These are phyloP conservation scores for Micronycteris hirsuta DNA, from an alignment of 2,113 vertebrate genomes.

Conservation along the genomic window DNA sequence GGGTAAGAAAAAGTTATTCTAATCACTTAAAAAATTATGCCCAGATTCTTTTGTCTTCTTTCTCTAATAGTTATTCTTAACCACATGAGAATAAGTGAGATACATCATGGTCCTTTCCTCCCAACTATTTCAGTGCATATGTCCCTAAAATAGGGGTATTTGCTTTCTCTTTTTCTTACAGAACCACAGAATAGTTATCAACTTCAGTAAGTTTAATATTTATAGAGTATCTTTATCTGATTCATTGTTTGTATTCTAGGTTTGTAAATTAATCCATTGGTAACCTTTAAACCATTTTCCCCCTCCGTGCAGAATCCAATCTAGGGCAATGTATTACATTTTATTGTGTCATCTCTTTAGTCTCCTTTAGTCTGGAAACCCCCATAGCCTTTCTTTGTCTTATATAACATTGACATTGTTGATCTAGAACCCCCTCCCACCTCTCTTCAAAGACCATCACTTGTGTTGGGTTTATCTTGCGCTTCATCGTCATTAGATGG, in stretches of 20 bases:
- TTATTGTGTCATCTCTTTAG: neutral
- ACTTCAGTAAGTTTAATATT: neutral
- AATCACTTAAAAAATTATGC: neutral
- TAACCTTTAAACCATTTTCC: neutral
- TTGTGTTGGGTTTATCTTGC: neutral
- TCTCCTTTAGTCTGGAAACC: neutral
- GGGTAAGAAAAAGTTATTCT: no score
- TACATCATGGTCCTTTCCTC: neutral
- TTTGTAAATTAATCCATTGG: neutral
- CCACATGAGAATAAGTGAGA: neutral
- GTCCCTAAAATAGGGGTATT: neutral
- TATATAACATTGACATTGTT: neutral
- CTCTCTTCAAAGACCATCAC: neutral
- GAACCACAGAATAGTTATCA: neutral
- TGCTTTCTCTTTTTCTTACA: neutral
- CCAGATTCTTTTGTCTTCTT: neutral
- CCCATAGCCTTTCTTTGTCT: neutral
- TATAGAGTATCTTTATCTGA: neutral
- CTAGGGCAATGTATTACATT: neutral
- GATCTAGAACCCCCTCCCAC: neutral
- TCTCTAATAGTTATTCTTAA: conserved; percentile 3
- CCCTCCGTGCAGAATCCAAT: neutral
- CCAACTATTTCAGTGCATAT: neutral
- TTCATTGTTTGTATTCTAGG: neutral
- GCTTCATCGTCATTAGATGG: neutral